These are phyloP conservation scores for Otolemur garnettii DNA, from an alignment of 2,113 vertebrate species.

Conservation along the genomic window DNA sequence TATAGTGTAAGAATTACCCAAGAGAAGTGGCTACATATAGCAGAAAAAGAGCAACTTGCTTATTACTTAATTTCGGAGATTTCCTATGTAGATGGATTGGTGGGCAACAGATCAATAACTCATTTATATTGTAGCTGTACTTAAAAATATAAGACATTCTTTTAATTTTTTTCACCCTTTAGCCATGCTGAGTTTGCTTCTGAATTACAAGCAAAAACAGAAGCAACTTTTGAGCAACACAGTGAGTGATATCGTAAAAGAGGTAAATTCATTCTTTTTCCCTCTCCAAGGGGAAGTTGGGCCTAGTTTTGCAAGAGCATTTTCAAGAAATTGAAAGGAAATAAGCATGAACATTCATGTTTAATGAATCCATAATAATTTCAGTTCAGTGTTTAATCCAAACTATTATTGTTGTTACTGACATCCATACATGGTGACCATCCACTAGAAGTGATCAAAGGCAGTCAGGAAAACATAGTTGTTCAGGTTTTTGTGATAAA, in stretches of 20 bases:
- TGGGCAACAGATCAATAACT: neutral
- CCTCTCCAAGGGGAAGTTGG: conserved; percentile 54
- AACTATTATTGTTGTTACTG: neutral
- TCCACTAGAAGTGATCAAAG: neutral
- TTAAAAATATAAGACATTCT: neutral
- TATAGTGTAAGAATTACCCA: neutral
- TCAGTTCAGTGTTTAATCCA: conserved; percentile 77
- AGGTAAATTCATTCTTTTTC: conserved; percentile 65
- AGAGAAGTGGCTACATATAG: neutral
- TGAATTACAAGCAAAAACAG: conserved; percentile 68
- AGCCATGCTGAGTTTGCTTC: conserved; percentile 47
- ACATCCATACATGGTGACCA: neutral
- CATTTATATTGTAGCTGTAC: neutral
- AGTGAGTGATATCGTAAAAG: conserved; percentile 68
- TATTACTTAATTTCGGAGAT: neutral
- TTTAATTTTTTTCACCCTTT: neutral
- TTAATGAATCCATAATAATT: conserved; percentile 72
- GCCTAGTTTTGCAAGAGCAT: conserved; percentile 72
- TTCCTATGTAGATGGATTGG: neutral
- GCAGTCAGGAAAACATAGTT: neutral
- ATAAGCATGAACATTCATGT: conserved; percentile 56
- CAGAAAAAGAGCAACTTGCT: neutral
- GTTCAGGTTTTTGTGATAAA: neutral
- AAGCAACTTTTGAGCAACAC: conserved; percentile 74
- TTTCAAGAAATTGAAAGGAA: conserved; percentile 59